Percentiles rank a stretch among this genome's conserved stretches.
Conservation (phyloP, 1,140 invertebrate genomes). For the Tetramorium alpestre region DNA sequence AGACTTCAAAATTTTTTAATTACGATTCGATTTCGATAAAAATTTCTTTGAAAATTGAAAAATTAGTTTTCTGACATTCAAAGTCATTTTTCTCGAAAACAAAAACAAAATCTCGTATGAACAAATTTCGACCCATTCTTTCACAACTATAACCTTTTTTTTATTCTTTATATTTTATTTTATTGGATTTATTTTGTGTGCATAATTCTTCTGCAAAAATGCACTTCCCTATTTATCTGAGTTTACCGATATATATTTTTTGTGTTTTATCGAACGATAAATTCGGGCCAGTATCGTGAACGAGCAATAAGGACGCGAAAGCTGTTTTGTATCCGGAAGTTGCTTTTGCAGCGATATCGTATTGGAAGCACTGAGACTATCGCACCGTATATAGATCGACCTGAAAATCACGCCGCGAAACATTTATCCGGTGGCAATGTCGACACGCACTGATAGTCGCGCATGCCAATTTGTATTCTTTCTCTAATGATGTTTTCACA, state of each 20-base stretch:
- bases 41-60: too few species aligned
- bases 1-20: too few species aligned
- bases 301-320: not conserved
- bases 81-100: not conserved
- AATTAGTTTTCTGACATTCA: too few species aligned
- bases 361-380: slow-evolving; percentile 16
- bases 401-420: slow-evolving; percentile 31
- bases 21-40: too few species aligned
- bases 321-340: not conserved
- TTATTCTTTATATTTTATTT: not conserved
- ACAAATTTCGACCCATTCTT: not conserved
- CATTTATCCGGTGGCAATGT: slow-evolving; percentile 64
- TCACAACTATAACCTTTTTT: not conserved
- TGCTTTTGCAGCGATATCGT: not conserved
- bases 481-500: slow-evolving; percentile 26
- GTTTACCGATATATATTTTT: not conserved
- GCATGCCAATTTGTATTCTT: slow-evolving; percentile 36
- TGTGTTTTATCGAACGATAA: not conserved
- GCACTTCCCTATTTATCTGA: not conserved
- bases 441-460: slow-evolving; percentile 74
- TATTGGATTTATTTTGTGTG: not conserved
- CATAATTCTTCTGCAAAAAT: not conserved
- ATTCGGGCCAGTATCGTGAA: not conserved
- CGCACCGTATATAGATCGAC: not conserved
- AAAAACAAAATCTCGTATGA: not conserved